Base-by-base conservation (phyloP, 2,113 vertebrate species). In the Speoplatyrhinus poulsoni region DNA sequence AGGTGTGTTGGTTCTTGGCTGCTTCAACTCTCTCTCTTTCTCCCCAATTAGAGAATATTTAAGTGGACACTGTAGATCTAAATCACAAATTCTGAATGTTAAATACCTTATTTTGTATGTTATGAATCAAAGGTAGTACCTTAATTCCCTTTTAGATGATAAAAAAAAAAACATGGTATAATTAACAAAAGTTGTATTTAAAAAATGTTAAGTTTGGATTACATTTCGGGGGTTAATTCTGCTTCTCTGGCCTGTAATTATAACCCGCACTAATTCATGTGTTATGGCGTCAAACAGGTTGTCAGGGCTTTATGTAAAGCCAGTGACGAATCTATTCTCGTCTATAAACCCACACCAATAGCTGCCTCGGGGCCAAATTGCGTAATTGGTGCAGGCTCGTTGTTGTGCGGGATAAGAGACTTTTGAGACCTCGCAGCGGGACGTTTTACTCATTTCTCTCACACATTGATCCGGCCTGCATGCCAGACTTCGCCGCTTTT, bases 401-500 rank as follows among this genome's bases (percentile, higher is more conserved):
- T 85, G 83, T 86, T 83, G 76, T 75, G 81, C 52, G 73, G 85
- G 79, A 79, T 82, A 81, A 84, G 73, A 72, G 88, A 89, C 89
- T 88, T 90, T 84, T 88, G 74, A 85, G 80, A 79, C 62, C 4
- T 67, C 89, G 71, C 89, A 71, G 86, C 71, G 46, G 90, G 87
- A 70, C 48, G 74, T 69, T 78, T 85, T 76, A 83, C 80, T 89
- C 83, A 70, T 58, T 84, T 73, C 82, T 76, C 61, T 70, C 80
- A 79, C 80, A 75, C 62, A 60, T 59, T 58, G 73, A 64, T 65
- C 2, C 67, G 70, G 36, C 60, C 69, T 55, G 62, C 64, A 58
- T 67, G 64, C 60, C 65, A 62, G 60, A 46, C 79, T 62, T 46
- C 63, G 47, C 54, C 53, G 47, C 19, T 36, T 33, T n/a, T 32